Conservation (phyloP, 2,888 invertebrate species). For the Catotricha subobsoleta region DNA sequence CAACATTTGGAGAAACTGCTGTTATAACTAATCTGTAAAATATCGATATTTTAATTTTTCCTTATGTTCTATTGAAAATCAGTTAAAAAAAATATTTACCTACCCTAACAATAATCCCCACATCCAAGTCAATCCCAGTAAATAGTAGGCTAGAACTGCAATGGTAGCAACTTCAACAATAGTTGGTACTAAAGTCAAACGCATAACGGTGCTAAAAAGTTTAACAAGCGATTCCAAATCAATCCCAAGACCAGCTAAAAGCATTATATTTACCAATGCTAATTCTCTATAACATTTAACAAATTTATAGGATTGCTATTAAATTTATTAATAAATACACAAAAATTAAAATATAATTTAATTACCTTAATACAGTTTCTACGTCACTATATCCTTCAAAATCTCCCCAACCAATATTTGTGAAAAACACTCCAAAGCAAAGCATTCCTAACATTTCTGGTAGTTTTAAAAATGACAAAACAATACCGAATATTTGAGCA, state of each 20-base stretch:
- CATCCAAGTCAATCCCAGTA: conserved; percentile 40
- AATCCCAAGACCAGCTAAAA: conserved; percentile 44
- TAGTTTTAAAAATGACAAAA: conserved; percentile 21
- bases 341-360: conserved; percentile 1
- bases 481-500: conserved; percentile 23
- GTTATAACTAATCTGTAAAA: conserved; percentile 37
- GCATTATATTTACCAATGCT: conserved; percentile 44
- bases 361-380: conserved; percentile 33
- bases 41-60: background rate
- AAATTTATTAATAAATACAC: background rate
- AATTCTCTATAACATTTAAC: conserved; percentile 30
- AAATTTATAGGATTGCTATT: background rate
- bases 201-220: conserved; percentile 34
- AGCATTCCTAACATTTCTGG: conserved; percentile 46
- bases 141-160: conserved; percentile 32
- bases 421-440: conserved; percentile 36
- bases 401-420: conserved; percentile 32
- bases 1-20: conserved; percentile 56
- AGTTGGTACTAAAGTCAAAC: conserved; percentile 41
- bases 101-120: conserved; percentile 39
- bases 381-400: conserved; percentile 31
- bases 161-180: conserved; percentile 36
- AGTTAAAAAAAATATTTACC: conserved; percentile 23
- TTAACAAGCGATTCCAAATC: conserved; percentile 38
- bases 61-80: background rate